Evolutionary conservation across 2,797 vertebrate genomes (phyloP).

Genomic region (Mionectes olivaceus): DNA sequence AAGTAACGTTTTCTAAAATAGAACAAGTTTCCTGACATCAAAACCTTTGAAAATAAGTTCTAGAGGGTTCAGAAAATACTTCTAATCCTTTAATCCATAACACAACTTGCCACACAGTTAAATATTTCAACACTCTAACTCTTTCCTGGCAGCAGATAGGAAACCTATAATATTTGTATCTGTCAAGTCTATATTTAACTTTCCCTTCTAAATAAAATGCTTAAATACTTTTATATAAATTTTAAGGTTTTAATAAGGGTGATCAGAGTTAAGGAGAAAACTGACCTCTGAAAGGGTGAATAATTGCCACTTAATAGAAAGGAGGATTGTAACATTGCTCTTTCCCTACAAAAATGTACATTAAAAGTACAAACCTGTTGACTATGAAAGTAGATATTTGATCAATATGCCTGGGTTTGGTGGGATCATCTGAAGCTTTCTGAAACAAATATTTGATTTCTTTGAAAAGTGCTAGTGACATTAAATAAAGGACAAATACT

Average conservation of each 20-base stretch:
- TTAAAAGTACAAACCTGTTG: not conserved
- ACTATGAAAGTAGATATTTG: not conserved
- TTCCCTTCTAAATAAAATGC: not conserved
- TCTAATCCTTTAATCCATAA: not conserved
- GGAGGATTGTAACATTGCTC: not conserved
- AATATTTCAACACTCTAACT: not conserved
- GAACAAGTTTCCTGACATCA: not conserved
- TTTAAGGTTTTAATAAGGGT: not conserved
- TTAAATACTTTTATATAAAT: not conserved
- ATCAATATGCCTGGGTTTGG: not conserved
- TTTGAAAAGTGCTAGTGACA: not conserved
- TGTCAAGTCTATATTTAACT: not conserved
- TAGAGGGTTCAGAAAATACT: not conserved
- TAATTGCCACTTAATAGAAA: not conserved
- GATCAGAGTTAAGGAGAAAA: not conserved
- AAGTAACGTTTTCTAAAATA: conserved; percentile 36
- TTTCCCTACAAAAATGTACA: not conserved
- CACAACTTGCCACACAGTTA: not conserved
- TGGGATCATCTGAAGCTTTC: not conserved
- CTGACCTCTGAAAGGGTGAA: not conserved
- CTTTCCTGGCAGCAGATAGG: not conserved
- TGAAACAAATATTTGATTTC: not conserved
- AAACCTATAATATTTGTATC: not conserved
- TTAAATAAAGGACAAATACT: not conserved
- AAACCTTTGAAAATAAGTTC: conserved; percentile 11